A percentile compares a stretch with the other conserved stretches of the same genome.
These are phyloP conservation scores for Perizoma flavofasciatum DNA, from an alignment of 2,888 invertebrate genomes.

Conservation along the genomic window DNA sequence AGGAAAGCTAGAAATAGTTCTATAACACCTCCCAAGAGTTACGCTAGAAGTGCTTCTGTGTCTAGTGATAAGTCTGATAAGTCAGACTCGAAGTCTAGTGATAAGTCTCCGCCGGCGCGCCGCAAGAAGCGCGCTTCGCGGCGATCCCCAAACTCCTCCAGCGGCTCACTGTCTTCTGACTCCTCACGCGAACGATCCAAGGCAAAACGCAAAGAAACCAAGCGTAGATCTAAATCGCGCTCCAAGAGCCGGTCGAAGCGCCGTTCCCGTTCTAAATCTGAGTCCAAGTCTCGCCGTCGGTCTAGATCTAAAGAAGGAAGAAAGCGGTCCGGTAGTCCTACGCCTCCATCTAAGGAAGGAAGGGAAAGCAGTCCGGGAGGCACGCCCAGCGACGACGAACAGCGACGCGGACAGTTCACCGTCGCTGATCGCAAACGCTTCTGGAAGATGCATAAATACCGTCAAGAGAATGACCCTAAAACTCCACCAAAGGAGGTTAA, in stretches of 20 bases:
- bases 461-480: slow-evolving; percentile 58
- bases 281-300: slow-evolving; percentile 47
- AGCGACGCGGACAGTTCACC: slow-evolving; percentile 75
- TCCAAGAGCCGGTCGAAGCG: slow-evolving; percentile 57
- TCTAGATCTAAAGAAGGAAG: slow-evolving; percentile 39
- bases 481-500: slow-evolving; percentile 68
- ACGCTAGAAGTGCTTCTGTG: slow-evolving; percentile 60
- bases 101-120: slow-evolving; percentile 56
- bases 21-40: slow-evolving; percentile 72
- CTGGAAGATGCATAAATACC: slow-evolving; percentile 71
- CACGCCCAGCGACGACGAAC: slow-evolving; percentile 68
- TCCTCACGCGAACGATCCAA: slow-evolving; percentile 52
- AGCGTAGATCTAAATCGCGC: slow-evolving; percentile 47
- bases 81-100: slow-evolving; percentile 46
- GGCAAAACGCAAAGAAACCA: slow-evolving; percentile 46
- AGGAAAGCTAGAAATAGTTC: slow-evolving; percentile 62
- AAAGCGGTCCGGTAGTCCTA: slow-evolving; percentile 47
- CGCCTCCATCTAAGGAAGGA: slow-evolving; percentile 54
- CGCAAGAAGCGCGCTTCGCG: slow-evolving; percentile 50
- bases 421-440: slow-evolving; percentile 75
- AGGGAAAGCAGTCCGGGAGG: slow-evolving; percentile 55
- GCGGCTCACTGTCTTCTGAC: slow-evolving; percentile 48
- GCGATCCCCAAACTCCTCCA: slow-evolving; percentile 42
- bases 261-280: slow-evolving; percentile 44
- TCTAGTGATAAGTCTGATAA: slow-evolving; percentile 59